Evolutionary conservation across 2,888 invertebrate species (phyloP).

Genomic region (Gymnocheta viridis): DNA sequence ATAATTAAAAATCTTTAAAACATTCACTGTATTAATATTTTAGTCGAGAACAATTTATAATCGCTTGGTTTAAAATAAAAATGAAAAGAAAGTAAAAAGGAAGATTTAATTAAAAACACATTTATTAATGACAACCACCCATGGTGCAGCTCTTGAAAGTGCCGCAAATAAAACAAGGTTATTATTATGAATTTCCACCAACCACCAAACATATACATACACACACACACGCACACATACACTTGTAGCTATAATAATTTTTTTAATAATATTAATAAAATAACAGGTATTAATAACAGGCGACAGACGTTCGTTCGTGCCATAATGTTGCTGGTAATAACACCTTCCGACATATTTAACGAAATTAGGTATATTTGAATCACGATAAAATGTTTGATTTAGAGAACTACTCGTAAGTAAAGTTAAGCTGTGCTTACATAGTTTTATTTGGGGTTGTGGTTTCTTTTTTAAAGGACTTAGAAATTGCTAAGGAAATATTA

Average conservation of each 20-base stretch:
- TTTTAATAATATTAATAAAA: slow-evolving; percentile 11
- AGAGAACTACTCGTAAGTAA: too few relatives aligned
- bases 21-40: not conserved
- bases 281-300: slow-evolving; percentile 32
- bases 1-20: not conserved
- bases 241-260: too few relatives aligned
- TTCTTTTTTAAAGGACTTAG: too few relatives aligned
- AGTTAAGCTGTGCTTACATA: too few relatives aligned
- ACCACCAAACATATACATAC: not conserved
- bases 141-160: not conserved
- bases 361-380: too few relatives aligned
- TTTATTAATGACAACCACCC: slow-evolving; percentile 57
- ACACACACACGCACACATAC: not conserved
- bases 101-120: slow-evolving; percentile 63
- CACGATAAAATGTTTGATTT: too few relatives aligned
- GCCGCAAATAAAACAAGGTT: not conserved
- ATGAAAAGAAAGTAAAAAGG: too few relatives aligned
- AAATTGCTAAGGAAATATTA: too few relatives aligned
- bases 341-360: too few relatives aligned
- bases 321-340: not conserved
- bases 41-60: not conserved
- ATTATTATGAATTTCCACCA: slow-evolving; percentile 11
- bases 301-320: not conserved
- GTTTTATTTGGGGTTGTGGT: too few relatives aligned
- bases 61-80: not conserved